Evolutionary conservation across 1,140 invertebrate species (phyloP), one percentile per base, ranked within the genome.

Genomic region (Helicoverpa zea): DNA sequence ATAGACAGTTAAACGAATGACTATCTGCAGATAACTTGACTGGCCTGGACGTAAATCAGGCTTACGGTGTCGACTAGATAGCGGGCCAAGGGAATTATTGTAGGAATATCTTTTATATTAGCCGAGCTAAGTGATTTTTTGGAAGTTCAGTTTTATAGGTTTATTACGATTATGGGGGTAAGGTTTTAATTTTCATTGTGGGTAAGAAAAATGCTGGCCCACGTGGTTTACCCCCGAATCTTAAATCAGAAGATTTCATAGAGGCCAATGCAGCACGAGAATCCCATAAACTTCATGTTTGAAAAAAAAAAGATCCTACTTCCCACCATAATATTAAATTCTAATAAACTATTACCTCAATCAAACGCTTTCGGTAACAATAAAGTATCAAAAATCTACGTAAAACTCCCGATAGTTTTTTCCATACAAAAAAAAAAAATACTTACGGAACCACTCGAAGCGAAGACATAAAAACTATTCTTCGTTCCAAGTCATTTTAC

Each of bases 401-500:
- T 43, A 43, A 43, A 43, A 43, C 7, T 43, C 35, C 35, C 4
- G 1, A 43, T 0, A 7, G 4, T 3, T 13, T 54, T 77, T 64
- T 63, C 5, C 47, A 13, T 29, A 43, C 2, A 43, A 18, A 54
- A 66, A 30, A 56, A 30, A 2, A 66, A 30, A 56, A 30, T 2
- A 43, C 18, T 7, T 30, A 47, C 76, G 16, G 77, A 79, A 70
- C 77, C 77, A 0, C 18, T 61, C 72, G 11, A 29, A 51, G 35
- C 12, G 12, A 7, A 73, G 18, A 72, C 43, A 51, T 49, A 23
- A 73, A 43, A 61, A 80, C 56, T 73, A 80, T 80, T 72, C 78
- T 80, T 52, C n/a, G 54, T 47, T 73, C 16, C 35, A 56, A 77
- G 61, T 56, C 78, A 83, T 77, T 74, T 73, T 18, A 66, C 18